Evolutionary conservation across 2,888 invertebrate species (phyloP).

Genomic region (Harpagoxenus sublaevis): DNA sequence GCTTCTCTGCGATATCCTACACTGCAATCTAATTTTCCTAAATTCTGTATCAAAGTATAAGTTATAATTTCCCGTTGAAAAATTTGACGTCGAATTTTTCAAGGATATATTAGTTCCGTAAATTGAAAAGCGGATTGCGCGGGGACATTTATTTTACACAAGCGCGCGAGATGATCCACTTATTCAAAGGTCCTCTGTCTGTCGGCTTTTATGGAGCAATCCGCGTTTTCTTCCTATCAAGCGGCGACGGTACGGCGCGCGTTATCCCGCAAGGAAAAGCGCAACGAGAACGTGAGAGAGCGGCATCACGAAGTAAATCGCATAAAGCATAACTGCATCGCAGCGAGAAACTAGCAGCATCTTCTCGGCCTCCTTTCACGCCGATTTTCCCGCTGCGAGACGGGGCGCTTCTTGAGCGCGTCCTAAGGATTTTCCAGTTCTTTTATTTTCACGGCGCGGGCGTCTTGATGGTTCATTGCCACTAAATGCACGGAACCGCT

Average conservation of each 20-base stretch:
- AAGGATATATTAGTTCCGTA: conserved; percentile 3
- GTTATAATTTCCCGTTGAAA: neutral
- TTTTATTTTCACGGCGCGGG: conserved; percentile 33
- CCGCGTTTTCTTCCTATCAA: conserved; percentile 33
- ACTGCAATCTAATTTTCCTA: neutral
- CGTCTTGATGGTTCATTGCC: conserved; percentile 23
- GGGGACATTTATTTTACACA: conserved; percentile 34
- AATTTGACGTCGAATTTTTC: conserved; percentile 24
- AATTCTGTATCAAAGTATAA: neutral
- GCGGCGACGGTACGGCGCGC: conserved; percentile 7
- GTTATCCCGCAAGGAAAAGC: conserved; percentile 39
- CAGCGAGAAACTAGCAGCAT: conserved; percentile 28
- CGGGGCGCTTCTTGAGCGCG: neutral
- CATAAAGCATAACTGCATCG: conserved; percentile 46
- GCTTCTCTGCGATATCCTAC: neutral
- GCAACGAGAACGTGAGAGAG: conserved; percentile 23
- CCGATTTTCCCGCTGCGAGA: conserved; percentile 5
- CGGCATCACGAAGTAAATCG: conserved; percentile 47
- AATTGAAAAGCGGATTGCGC: conserved; percentile 37
- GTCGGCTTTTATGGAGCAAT: conserved; percentile 34
- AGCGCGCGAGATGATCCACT: conserved; percentile 24
- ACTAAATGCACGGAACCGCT: conserved; percentile 19
- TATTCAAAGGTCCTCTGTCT: conserved; percentile 45
- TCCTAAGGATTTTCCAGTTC: neutral
- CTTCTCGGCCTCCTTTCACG: neutral